Conservation (phyloP, 1,140 invertebrate species). For the Aricia agestis region DNA sequence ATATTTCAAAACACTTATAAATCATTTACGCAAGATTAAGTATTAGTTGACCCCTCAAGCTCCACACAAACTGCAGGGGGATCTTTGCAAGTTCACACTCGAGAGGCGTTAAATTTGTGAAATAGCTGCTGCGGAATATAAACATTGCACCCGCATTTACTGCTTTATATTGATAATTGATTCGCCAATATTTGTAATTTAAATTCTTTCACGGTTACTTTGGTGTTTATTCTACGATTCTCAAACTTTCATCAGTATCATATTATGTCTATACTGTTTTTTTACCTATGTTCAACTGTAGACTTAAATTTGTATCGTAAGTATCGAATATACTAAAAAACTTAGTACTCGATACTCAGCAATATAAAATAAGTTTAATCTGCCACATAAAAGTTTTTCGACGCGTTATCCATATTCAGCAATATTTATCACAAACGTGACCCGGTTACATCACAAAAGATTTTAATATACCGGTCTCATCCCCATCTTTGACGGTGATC, state of each 20-base stretch:
- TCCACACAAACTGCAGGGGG: conserved; percentile 45
- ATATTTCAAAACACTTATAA: conserved; percentile 64
- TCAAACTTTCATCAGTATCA: too few relatives aligned
- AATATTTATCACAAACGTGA: not conserved
- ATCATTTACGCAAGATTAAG: conserved; percentile 72
- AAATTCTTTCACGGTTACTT: too few relatives aligned
- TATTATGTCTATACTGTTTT: too few relatives aligned
- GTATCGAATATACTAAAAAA: too few relatives aligned
- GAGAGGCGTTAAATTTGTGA: conserved; percentile 32
- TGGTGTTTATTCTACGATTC: too few relatives aligned
- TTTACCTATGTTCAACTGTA: too few relatives aligned
- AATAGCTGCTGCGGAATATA: conserved; percentile 18
- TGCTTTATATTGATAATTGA: too few relatives aligned
- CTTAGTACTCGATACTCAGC: not conserved
- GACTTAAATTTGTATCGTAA: too few relatives aligned
- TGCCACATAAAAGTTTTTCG: not conserved
- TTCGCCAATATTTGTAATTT: too few relatives aligned
- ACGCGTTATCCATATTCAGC: not conserved
- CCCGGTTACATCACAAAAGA: not conserved
- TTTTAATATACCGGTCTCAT: conserved; percentile 10
- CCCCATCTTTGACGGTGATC: conserved; percentile 16
- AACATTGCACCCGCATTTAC: not conserved
- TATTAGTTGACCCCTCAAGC: conserved; percentile 68
- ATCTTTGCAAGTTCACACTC: conserved; percentile 41
- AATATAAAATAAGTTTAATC: not conserved